A percentile compares a stretch with the other conserved stretches of the same genome.
phyloP scores from a whole-genome alignment of 2,113 vertebrate species.

The Atherinomorus stipes region DNA sequence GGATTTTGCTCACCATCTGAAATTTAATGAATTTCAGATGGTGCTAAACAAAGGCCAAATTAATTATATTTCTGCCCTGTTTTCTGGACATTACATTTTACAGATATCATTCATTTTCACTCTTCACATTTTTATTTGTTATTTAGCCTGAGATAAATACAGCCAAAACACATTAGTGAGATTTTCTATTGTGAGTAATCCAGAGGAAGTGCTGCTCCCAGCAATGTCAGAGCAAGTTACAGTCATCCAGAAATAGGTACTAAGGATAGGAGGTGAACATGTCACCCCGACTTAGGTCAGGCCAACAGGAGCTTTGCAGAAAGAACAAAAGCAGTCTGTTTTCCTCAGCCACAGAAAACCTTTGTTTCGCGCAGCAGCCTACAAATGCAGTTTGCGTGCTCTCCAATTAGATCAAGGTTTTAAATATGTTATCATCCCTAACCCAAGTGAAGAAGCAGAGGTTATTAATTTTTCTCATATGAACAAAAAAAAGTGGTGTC shows the following conservation, averaged over 20 bases:
- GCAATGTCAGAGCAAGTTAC: conserved; percentile 80
- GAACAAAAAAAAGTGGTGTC: conserved; percentile 4
- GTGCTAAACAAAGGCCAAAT: no score
- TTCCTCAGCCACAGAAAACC: conserved; percentile 50
- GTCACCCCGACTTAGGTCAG: conserved; percentile 78
- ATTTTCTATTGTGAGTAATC: conserved; percentile 73
- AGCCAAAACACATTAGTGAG: conserved; percentile 69
- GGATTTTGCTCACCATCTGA: no score
- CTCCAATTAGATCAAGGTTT: conserved; percentile 45
- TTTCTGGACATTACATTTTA: not conserved
- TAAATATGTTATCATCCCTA: conserved; percentile 31
- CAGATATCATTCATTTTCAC: conserved; percentile 7
- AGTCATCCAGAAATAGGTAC: conserved; percentile 80
- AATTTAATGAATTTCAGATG: no score
- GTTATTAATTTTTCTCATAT: conserved; percentile 37
- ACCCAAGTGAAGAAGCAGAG: conserved; percentile 6
- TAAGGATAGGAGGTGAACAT: conserved; percentile 75
- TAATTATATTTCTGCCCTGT: no score
- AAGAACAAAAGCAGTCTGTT: conserved; percentile 69
- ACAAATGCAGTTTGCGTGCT: conserved; percentile 36
- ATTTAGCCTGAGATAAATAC: conserved; percentile 60
- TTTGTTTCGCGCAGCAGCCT: conserved; percentile 55
- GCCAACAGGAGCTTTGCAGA: conserved; percentile 66
- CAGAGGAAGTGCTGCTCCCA: conserved; percentile 74
- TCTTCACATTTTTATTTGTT: conserved; percentile 10